phyloP scores from a whole-genome alignment of 2,113 vertebrate species.

The Bungarus multicinctus region DNA sequence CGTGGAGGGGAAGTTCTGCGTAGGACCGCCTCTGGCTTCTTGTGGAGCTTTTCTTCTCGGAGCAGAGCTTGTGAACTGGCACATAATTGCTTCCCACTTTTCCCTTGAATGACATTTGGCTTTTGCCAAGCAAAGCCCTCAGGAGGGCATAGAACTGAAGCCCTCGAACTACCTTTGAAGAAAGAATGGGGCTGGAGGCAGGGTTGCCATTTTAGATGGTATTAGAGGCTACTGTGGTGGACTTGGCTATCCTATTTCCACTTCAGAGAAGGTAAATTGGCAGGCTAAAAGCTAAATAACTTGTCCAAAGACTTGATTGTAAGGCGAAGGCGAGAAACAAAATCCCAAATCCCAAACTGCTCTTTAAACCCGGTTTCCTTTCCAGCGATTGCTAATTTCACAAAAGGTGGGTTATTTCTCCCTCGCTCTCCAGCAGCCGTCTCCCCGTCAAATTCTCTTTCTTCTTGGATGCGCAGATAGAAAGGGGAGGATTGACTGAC shows the following conservation, averaged over 20 bases:
- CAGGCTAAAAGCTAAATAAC: neutral
- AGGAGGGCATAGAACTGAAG: neutral
- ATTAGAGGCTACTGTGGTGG: neutral
- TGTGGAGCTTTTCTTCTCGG: neutral
- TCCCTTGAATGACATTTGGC: neutral
- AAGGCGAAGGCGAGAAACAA: neutral
- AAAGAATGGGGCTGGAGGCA: neutral
- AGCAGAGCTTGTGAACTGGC: slow-evolving; percentile 3
- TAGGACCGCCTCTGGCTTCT: neutral
- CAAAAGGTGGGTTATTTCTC: neutral
- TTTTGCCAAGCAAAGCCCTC: neutral
- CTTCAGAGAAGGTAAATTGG: neutral
- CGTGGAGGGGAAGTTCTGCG: neutral
- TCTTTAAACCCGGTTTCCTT: neutral
- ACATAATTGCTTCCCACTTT: neutral
- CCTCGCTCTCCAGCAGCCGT: neutral
- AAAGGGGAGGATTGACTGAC: neutral
- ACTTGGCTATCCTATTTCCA: neutral
- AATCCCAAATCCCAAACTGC: neutral
- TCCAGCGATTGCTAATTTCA: neutral
- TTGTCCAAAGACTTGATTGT: neutral
- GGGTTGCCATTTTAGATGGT: neutral
- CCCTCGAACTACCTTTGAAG: neutral
- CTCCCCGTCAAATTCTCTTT: neutral
- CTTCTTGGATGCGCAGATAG: neutral